phyloP scores from a whole-genome alignment of 64 coral and sea anemone species.

The Montipora foliosa region DNA sequence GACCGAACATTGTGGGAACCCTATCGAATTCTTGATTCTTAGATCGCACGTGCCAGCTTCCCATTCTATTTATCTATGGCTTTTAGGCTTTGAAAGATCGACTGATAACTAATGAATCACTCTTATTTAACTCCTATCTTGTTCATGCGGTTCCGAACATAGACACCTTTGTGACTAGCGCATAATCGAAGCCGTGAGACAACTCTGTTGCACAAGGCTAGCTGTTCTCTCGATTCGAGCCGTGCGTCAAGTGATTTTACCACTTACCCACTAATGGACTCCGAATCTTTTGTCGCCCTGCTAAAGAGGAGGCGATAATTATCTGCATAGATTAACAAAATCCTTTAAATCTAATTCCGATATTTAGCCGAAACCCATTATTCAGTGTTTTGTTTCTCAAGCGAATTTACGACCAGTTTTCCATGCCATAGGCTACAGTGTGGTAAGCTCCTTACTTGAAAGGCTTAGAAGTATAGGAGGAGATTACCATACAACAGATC shows the following conservation, averaged over 20 bases:
- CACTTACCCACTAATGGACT: constrained; percentile 31
- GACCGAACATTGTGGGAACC: not conserved
- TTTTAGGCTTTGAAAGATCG: constrained; percentile 17
- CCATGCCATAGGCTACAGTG: not conserved
- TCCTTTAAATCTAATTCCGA: not conserved
- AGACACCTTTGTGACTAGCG: not conserved
- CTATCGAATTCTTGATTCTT: not conserved
- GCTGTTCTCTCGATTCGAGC: not conserved
- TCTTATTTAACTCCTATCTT: not conserved
- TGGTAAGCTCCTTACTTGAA: not conserved
- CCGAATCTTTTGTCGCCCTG: constrained; percentile 18
- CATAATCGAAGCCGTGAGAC: not conserved
- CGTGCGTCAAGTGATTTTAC: not conserved
- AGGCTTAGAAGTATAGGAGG: not conserved
- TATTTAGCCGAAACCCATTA: not conserved
- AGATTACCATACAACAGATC: constrained; percentile 4
- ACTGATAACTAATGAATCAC: constrained; percentile 12
- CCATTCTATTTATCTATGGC: not conserved
- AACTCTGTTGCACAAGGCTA: too few species aligned
- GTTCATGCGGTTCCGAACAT: not conserved
- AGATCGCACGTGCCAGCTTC: not conserved
- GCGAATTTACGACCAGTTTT: not conserved
- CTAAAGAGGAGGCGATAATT: constrained; percentile 3
- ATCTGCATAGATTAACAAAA: not conserved
- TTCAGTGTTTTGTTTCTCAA: not conserved